Base-by-base conservation (phyloP, 2,113 vertebrate species). In the Steatornis caripensis region DNA sequence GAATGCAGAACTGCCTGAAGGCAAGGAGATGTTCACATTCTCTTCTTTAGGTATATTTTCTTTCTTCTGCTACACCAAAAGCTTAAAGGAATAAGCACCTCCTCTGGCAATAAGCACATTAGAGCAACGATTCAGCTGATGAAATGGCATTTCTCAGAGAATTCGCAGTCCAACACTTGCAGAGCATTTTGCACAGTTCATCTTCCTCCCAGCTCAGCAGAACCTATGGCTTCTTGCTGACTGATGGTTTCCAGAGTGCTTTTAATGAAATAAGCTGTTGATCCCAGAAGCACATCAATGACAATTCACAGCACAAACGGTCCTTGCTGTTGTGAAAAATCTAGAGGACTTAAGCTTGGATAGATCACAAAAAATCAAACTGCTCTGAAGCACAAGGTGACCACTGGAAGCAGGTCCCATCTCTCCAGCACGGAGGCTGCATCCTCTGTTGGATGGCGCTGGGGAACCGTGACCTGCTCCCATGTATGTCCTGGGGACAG, bases 91-190 rank as follows among this genome's bases (percentile, higher is more conserved):
- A 45, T 14, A 26, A 96, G 91, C 80, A 75, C 77, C 60, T 95
- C 84, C 93, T 77, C 61, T 82, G 93, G 93, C 93, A 91, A 79
- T 95, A 46, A 87, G 84, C 65, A 96, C 84, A 93, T 97, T 51
- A 87, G 41, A 80, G 87, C 65, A 74, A 62, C 24, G 5, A 81
- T 89, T 84, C 32, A 81, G 95, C 74, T 91, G 87, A 92, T 94
- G 93, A 96, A 96, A 92, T 57, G 87, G 68, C 10, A 8, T 78
- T 82, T 75, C 93, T 78, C 43, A 18, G 61, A 36, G 94, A 96
- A 76, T 72, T 68, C 77, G 5, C 62, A 90, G 76, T 16, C 60
- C 12, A 3, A 71, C 64, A 30, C 55, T 92, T 60, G 36, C 88
- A 66, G 45, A 92, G 79, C 37, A 46, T 62, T 89, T 17, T 75